phyloP scores from a whole-genome alignment of 2,797 vertebrate genomes.

The Pipistrellus pygmaeus region DNA sequence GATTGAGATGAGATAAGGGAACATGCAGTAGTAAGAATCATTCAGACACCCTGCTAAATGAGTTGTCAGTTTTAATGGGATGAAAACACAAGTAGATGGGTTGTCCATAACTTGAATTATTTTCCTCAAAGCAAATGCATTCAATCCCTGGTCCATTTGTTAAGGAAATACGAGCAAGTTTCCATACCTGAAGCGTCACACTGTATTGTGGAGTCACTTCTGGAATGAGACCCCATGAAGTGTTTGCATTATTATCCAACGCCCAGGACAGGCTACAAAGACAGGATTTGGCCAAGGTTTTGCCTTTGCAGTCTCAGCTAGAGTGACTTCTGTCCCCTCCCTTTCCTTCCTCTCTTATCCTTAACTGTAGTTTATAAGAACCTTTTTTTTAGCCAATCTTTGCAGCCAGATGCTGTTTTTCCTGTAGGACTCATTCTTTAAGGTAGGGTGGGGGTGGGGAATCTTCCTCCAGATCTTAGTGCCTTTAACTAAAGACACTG shows the following conservation, averaged over 20 bases:
- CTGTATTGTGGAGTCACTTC: not conserved
- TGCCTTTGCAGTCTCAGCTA: not conserved
- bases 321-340: constrained; percentile 46
- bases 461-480: not conserved
- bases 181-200: not conserved
- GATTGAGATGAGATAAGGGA: not conserved
- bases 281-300: constrained; percentile 73
- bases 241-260: constrained; percentile 27
- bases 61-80: not conserved
- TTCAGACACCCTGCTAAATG: not conserved
- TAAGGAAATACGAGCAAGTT: not conserved
- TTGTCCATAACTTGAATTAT: not conserved
- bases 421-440: not conserved
- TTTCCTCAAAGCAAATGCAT: not conserved
- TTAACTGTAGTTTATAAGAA: constrained; percentile 39
- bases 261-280: constrained; percentile 59
- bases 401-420: constrained; percentile 46
- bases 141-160: not conserved
- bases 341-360: constrained; percentile 77
- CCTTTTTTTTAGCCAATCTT: constrained; percentile 11
- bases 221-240: constrained; percentile 18
- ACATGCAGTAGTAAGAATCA: not conserved
- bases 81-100: not conserved
- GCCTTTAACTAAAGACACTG: not conserved
- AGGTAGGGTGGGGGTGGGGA: not conserved